Conservation (phyloP, 2,113 vertebrate genomes). For the Labeo catla region DNA sequence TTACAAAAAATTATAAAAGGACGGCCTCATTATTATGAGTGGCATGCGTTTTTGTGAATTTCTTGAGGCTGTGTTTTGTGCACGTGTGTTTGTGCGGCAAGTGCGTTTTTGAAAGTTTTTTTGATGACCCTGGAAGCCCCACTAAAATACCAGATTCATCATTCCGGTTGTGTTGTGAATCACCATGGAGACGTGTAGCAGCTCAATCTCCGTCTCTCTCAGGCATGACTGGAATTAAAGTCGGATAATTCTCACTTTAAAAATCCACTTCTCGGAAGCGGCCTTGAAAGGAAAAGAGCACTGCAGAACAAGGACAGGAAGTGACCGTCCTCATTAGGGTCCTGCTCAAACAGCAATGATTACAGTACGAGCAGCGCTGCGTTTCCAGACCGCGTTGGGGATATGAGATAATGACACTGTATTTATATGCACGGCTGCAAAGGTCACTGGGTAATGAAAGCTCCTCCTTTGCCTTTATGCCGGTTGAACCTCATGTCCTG, state of each 20-base stretch:
- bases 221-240: conserved; percentile 26
- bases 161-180: conserved; percentile 21
- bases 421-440: conserved; percentile 39
- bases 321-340: conserved; percentile 25
- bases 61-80: neutral
- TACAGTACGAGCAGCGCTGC: neutral
- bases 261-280: neutral
- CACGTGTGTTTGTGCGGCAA: neutral
- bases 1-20: neutral
- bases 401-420: conserved; percentile 42
- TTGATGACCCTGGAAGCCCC: conserved; percentile 28
- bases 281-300: conserved; percentile 16
- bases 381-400: neutral
- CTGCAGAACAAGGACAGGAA: neutral
- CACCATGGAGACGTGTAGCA: conserved; percentile 32
- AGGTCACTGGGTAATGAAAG: conserved; percentile 48
- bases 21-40: conserved; percentile 22
- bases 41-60: neutral
- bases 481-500: conserved; percentile 32
- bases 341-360: conserved; percentile 3
- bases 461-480: conserved; percentile 43
- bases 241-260: neutral
- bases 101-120: neutral
- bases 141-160: conserved; percentile 30
- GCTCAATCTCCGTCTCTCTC: conserved; percentile 25